Conservation (phyloP, 2,888 invertebrate genomes). For the Lypha dubia region DNA sequence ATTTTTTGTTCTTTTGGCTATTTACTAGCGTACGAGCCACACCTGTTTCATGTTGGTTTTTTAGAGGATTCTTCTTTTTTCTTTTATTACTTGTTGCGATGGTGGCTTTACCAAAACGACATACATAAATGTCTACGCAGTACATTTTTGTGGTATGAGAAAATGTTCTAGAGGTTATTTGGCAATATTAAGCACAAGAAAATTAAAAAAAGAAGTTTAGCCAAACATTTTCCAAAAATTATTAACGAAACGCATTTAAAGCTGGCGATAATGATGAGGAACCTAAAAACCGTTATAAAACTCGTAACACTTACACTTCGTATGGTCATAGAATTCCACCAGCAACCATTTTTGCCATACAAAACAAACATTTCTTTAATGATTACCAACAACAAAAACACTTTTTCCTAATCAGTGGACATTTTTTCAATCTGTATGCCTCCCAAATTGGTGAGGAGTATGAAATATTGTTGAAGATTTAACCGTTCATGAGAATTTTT, state of each 20-base stretch:
- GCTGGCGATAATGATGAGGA: constrained; percentile 60
- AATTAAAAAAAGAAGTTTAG: neutral
- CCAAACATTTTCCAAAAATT: constrained; percentile 45
- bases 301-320: constrained; percentile 63
- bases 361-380: constrained; percentile 47
- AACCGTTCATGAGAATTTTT: constrained; percentile 54
- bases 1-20: constrained; percentile 37
- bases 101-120: constrained; percentile 59
- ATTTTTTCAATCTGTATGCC: constrained; percentile 40
- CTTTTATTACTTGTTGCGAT: constrained; percentile 23
- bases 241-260: constrained; percentile 64
- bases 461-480: constrained; percentile 14
- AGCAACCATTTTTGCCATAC: neutral
- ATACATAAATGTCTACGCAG: constrained; percentile 72
- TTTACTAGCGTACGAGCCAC: constrained; percentile 71
- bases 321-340: constrained; percentile 30
- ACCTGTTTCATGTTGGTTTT: constrained; percentile 74
- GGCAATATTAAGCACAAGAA: constrained; percentile 13
- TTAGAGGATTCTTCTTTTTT: constrained; percentile 3
- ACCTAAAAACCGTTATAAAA: constrained; percentile 62
- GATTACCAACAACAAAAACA: constrained; percentile 62
- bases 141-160: constrained; percentile 51
- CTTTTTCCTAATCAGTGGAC: constrained; percentile 71
- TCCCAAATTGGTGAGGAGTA: constrained; percentile 20
- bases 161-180: constrained; percentile 69